phyloP scores from a whole-genome alignment of 2,888 invertebrate species.

The Pseudeuparius sepicola region DNA sequence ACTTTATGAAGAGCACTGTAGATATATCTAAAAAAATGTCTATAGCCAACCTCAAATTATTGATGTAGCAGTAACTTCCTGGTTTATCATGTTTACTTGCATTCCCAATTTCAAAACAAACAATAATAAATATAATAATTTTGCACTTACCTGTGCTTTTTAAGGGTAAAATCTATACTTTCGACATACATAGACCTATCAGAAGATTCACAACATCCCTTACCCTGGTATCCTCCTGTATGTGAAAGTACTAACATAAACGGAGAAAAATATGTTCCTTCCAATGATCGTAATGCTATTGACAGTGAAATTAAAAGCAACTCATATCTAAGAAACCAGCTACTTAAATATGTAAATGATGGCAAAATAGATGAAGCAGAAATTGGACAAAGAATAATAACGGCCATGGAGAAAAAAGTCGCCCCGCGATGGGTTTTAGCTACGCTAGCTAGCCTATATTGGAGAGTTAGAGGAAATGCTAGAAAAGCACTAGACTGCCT shows the following conservation, averaged over 20 bases:
- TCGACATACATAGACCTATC: conserved; percentile 54
- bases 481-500: conserved; percentile 62
- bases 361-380: conserved; percentile 51
- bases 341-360: conserved; percentile 36
- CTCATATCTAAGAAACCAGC: conserved; percentile 30
- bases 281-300: conserved; percentile 30
- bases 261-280: conserved; percentile 35
- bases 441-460: conserved; percentile 66
- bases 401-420: conserved; percentile 57
- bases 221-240: conserved; percentile 70
- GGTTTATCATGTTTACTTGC: too few species aligned
- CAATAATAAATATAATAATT: too few species aligned
- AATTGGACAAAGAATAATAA: conserved; percentile 66
- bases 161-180: conserved; percentile 44
- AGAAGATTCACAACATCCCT: conserved; percentile 50
- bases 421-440: conserved; percentile 66
- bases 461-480: conserved; percentile 62
- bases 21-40: too few species aligned
- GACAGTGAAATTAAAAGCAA: conserved; percentile 29
- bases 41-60: too few species aligned
- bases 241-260: conserved; percentile 42
- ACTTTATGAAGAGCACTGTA: too few species aligned
- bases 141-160: conserved; percentile 17
- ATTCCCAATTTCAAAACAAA: too few species aligned
- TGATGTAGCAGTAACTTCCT: too few species aligned